Conservation (phyloP, 2,797 vertebrate species). For the Craterocephalus amniculus region DNA sequence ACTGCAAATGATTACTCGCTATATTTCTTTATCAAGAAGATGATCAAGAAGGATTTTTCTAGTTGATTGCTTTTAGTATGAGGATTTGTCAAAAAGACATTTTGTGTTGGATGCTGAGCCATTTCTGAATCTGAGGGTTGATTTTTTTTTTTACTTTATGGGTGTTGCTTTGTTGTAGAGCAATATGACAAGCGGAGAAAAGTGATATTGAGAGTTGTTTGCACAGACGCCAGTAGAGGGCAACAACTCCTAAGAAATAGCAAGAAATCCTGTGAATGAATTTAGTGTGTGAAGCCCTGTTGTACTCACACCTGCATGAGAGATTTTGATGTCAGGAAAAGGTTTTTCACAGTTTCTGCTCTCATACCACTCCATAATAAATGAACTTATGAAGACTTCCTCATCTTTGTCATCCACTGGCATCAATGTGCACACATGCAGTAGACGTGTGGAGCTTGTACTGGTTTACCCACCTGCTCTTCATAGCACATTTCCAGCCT, state of each 20-base stretch:
- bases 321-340: constrained; percentile 34
- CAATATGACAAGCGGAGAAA: constrained; percentile 6
- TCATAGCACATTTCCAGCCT: background rate
- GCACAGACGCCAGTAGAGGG: constrained; percentile 78
- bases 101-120: too few relatives aligned
- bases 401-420: constrained; percentile 9
- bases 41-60: background rate
- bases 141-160: background rate
- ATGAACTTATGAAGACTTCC: constrained; percentile 20
- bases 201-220: constrained; percentile 25
- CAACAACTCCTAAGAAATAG: constrained; percentile 70
- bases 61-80: background rate
- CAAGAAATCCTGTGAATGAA: constrained; percentile 54
- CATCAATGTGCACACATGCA: constrained; percentile 6
- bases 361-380: background rate
- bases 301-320: constrained; percentile 57
- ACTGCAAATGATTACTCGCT: background rate
- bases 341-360: constrained; percentile 27
- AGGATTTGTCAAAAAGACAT: background rate
- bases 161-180: constrained; percentile 11
- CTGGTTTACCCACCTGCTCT: constrained; percentile 6
- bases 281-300: constrained; percentile 30
- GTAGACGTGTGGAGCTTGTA: background rate
- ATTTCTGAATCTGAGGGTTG: too few relatives aligned
- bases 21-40: background rate